Evolutionary conservation across 2,888 invertebrate genomes (phyloP), one percentile per base, ranked within the genome.

Genomic region (Ceratothoa steindachneri): DNA sequence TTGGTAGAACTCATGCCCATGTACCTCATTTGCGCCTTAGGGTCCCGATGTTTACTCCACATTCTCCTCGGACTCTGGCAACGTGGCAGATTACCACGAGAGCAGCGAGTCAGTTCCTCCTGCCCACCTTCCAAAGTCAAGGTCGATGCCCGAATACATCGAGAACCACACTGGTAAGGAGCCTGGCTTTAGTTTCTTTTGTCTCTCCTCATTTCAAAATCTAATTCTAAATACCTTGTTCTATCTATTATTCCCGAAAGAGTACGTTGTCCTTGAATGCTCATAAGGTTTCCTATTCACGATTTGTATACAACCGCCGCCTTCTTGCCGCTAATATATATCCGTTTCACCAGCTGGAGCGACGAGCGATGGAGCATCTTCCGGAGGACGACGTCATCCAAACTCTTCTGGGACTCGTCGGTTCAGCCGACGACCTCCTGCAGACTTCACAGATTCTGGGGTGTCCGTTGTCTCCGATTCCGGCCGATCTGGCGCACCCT

Each of bases 1-100:
- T 19, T 2, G 1, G 52, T n/a, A n/a, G n/a, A n/a, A n/a, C n/a
- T n/a, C n/a, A n/a, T n/a, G n/a, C n/a, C n/a, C n/a, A 15, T 60
- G n/a, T 1, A 60, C 24, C 3, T 22, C 1, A 1, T 60, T 60
- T 60, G 27, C 22, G n/a, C n/a, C n/a, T 19, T 76, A 84, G 83
- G 88, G 89, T 81, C 87, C 87, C 69, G 83, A 84, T 60, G 81
- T 81, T 3, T 87, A 89, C 84, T 89, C 91, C 81, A 87, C 89
- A 55, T 88, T 91, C 82, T 92, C 92, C 60, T 89, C 89, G 2
- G 93, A 93, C 85, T 92, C 92, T 71, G 93, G 92, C 2, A 91
- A 90, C 81, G 88, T 89, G n/a, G 88, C 88, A 80, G 89, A 89
- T 84, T 90, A 88, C 83, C 87, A 88, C 76, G 90, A 89, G 80